These are phyloP conservation scores for Prionailurus viverrinus DNA, from an alignment of 2,113 vertebrate genomes.

Conservation along the genomic window DNA sequence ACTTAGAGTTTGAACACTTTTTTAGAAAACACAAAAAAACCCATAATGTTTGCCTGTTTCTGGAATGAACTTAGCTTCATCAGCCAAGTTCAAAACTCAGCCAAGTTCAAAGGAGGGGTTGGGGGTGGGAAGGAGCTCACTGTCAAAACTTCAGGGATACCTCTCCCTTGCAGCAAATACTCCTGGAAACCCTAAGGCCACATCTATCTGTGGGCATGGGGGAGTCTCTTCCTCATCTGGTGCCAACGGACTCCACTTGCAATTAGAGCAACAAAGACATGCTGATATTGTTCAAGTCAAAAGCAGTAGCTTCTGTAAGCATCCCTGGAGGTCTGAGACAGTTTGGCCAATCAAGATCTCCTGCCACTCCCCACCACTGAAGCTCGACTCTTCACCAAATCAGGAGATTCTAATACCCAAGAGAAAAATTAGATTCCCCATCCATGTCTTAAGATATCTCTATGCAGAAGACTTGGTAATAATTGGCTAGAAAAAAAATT, in stretches of 20 bases:
- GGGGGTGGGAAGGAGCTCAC: background rate
- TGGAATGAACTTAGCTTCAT: background rate
- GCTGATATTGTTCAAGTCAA: background rate
- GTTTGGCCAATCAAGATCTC: background rate
- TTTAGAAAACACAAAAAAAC: background rate
- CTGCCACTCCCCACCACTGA: background rate
- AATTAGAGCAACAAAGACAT: background rate
- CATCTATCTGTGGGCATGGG: background rate
- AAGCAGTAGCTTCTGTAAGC: background rate
- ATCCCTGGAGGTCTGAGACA: background rate
- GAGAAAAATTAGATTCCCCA: conserved; percentile 21
- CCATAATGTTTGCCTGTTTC: background rate
- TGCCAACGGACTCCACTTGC: background rate
- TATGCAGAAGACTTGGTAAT: background rate
- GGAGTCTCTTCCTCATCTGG: background rate
- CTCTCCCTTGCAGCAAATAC: background rate
- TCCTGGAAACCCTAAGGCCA: background rate
- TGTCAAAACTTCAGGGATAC: background rate
- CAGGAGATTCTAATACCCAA: background rate
- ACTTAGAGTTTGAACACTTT: background rate
- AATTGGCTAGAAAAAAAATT: background rate
- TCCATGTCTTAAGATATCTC: background rate
- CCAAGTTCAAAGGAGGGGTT: background rate
- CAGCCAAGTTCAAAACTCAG: background rate
- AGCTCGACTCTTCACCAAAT: background rate